Base-by-base conservation (phyloP, 2,888 invertebrate species). In the Caenorhabditis sp. region DNA sequence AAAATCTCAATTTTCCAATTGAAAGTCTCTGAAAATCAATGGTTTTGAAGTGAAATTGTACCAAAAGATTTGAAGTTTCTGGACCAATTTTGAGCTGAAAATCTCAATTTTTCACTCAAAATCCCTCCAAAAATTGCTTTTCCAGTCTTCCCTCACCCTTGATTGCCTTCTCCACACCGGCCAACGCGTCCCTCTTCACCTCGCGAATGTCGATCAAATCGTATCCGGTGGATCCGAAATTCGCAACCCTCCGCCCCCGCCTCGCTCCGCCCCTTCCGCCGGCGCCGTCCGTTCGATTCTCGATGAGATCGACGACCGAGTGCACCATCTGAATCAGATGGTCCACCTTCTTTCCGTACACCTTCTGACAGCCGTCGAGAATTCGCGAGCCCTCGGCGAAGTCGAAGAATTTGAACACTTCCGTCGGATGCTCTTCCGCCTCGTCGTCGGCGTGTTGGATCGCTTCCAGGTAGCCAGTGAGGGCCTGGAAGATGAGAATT, bases 361-460 rank as follows among this genome's bases (percentile, higher is more conserved):
- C 94, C 90, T 94, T 93, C 24, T 95, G 94, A 22, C 95, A 95
- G 91, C 95, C 95, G 93, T 96, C 95, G 86, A 96, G 92, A 82
- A 96, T 93, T 87, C 96, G 92, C n/a, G 95, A 96, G 79, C 95
- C 95, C 93, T 96, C 95, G 0, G 95, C 94, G 93, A 95, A 96
- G 93, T 95, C 95, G 90, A 94, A 94, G 54, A 93, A 28, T 51
- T 61, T 86, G 56, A 64, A 88, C 47, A 24, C 24, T 22, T 16
- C 22, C 14, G 44, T 10, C 16, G 51, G 22, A 3, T 35, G 35
- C 38, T 3, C 58, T 19, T 24, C 19, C 0, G 12, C 51, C 12
- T 31, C 35, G 0, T 51, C 51, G 10, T 38, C 35, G 28, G 24
- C 63, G 1, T 69, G 24, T 61, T 68, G 49, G 70, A 83, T 75